Base-by-base conservation (phyloP, 2,888 invertebrate species). In the Apamea epomidion region DNA sequence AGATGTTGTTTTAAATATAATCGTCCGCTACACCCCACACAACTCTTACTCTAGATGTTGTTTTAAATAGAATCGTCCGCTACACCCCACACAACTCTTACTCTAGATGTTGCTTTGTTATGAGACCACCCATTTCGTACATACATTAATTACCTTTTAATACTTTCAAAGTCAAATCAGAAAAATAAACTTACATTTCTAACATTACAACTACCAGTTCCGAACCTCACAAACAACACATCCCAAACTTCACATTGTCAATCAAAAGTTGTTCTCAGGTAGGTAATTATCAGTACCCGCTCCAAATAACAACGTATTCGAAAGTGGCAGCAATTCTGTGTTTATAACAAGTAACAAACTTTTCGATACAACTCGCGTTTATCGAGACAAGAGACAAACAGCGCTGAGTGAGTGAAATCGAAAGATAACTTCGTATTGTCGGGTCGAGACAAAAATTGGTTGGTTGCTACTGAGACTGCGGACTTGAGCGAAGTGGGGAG, bases 361-460 rank as follows among this genome's bases (percentile, higher is more conserved):
- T 85, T 60, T 69, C 85, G 77, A 81, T 84, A 87, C 79, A 76
- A 79, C 32, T 82, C 80, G 78, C 79, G 82, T 83, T 90, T 90
- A 89, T 88, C 86, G 82, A 62, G 74, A 84, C 80, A 79, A 84
- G 86, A 76, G 82, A 86, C 84, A 86, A 89, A 80, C 81, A 85
- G 83, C 80, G 89, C 87, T 89, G 90, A 89, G 89, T 91, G 91
- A 88, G 91, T 90, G 90, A 88, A 91, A 92, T 92, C 90, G 91
- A 91, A 90, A 90, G 90, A 92, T 92, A 92, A 92, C 91, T 92
- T 90, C 88, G 90, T 92, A 92, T 91, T 91, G 92, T 88, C 85
- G 74, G 83, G 58, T 69, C 68, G 81, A 73, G 82, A 84, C 79
- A 71, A 77, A 82, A 84, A 89, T 87, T 87, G 87, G 60, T 73